phyloP scores from a whole-genome alignment of 1,140 invertebrate genomes.

The Riptortus pedestris region DNA sequence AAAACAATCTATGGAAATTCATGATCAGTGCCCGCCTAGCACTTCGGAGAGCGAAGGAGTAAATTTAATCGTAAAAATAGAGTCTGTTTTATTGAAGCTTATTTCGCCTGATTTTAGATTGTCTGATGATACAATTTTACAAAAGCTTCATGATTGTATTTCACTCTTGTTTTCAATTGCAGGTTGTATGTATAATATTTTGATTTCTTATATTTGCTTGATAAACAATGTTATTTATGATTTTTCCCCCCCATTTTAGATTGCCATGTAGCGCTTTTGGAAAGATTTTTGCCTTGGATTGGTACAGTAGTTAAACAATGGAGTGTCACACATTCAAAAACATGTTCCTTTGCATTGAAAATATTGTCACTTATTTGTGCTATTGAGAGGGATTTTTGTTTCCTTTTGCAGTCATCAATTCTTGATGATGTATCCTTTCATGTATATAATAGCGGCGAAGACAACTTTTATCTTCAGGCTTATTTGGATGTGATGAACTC shows the following conservation, averaged over 20 bases:
- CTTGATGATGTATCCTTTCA: neutral
- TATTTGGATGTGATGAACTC: neutral
- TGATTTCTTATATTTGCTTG: no score
- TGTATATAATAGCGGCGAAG: neutral
- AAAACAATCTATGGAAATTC: no score
- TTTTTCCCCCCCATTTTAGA: neutral
- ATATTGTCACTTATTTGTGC: neutral
- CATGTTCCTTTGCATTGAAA: neutral
- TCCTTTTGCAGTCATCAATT: neutral
- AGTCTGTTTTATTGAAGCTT: neutral
- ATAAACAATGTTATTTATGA: neutral
- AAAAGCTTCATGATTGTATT: neutral
- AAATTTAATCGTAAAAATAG: neutral
- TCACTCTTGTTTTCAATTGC: neutral
- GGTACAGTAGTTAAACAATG: neutral
- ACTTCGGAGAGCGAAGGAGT: neutral
- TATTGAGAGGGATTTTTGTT: neutral
- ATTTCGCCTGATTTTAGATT: neutral
- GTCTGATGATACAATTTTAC: neutral
- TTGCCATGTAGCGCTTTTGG: neutral
- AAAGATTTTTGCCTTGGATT: neutral
- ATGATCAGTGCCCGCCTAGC: no score
- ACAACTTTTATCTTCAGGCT: neutral
- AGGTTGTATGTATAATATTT: neutral
- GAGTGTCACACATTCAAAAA: neutral